Base-by-base conservation (phyloP, 2,113 vertebrate genomes). In the Thryonomys swinderianus region DNA sequence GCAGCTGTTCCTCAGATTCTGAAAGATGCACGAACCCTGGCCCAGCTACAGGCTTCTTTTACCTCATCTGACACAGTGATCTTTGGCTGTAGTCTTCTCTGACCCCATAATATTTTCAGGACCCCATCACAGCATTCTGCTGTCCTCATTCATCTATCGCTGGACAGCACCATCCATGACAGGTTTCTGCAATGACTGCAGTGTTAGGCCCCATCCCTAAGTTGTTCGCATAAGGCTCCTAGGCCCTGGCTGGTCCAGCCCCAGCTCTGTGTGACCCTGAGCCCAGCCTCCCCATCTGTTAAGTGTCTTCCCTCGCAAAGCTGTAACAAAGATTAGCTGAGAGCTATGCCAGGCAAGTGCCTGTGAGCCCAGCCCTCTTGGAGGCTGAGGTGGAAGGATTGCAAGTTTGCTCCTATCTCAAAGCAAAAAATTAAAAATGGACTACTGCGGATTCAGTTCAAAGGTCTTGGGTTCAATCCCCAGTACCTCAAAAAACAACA, bases 21-120 rank as follows among this genome's bases (percentile, higher is more conserved):
- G 8, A 25, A n/a, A 20, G 1, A 16, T 23, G 12, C 12, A 4
- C 0, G 34, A 30, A 17, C 71, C 3, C 2, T 2, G 5, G 86
- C 66, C 48, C 76, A 5, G 25, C 18, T 0, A 5, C 4, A 0
- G 37, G 59, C 25, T 34, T 42, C 67, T 59, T 14, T 66, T 37
- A 27, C 13, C 27, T 86, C 90, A 55, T 9, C 57, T 20, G 1
- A 40, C 73, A 42, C 3, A 3, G 17, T 18, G 37, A 14, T 16
- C 4, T 12, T 57, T 17, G 59, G 13, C 42, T 23, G 5, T 10
- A 12, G 14, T 55, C 32, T 9, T 86, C 48, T 73, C 62, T 59
- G 76, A 21, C 18, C 48, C n/a, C 1, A 5, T 34, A 71, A 62
- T 20, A 40, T 13, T 64, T 78, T 89, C 13, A 91, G 67, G 7